Percentiles rank a stretch among this genome's conserved stretches.
Evolutionary conservation across 1,140 invertebrate species (phyloP).

Genomic region (Helicoverpa zea): DNA sequence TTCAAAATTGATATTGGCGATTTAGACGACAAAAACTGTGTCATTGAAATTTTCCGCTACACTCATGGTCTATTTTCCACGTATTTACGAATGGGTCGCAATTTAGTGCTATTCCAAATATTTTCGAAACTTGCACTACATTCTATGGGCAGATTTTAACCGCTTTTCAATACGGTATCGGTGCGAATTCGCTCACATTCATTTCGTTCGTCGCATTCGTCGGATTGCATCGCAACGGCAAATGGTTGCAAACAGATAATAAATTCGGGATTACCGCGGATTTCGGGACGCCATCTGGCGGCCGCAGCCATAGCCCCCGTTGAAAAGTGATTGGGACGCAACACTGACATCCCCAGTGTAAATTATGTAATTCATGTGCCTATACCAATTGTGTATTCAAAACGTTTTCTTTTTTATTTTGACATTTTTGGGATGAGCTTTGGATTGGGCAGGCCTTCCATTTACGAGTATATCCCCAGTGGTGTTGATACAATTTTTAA

Average conservation of each 20-base stretch:
- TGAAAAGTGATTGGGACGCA: slow-evolving; percentile 64
- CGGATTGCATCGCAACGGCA: slow-evolving; percentile 65
- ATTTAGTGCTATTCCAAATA: slow-evolving; percentile 32
- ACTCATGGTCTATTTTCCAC: not conserved
- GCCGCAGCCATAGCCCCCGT: slow-evolving; percentile 54
- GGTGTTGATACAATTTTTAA: slow-evolving; percentile 1
- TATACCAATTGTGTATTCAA: slow-evolving; percentile 41
- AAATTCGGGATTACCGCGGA: slow-evolving; percentile 76
- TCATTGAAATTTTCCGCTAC: not conserved
- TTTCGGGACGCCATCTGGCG: slow-evolving; percentile 72
- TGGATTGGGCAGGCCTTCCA: not conserved
- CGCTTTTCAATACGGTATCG: slow-evolving; percentile 57
- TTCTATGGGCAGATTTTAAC: slow-evolving; percentile 50
- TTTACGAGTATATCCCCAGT: not conserved
- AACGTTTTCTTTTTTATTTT: slow-evolving; percentile 35
- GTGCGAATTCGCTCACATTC: slow-evolving; percentile 66
- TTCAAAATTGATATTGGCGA: not conserved
- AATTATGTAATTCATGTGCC: slow-evolving; percentile 54
- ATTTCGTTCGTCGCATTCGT: slow-evolving; percentile 61
- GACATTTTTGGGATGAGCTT: slow-evolving; percentile 22
- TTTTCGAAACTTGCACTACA: slow-evolving; percentile 16
- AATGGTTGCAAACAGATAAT: slow-evolving; percentile 77
- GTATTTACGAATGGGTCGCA: not conserved
- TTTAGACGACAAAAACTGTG: not conserved
- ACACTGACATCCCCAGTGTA: slow-evolving; percentile 52